Evolutionary conservation across 2,797 vertebrate genomes (phyloP).

Genomic region (Eupleurogrammus muticus): DNA sequence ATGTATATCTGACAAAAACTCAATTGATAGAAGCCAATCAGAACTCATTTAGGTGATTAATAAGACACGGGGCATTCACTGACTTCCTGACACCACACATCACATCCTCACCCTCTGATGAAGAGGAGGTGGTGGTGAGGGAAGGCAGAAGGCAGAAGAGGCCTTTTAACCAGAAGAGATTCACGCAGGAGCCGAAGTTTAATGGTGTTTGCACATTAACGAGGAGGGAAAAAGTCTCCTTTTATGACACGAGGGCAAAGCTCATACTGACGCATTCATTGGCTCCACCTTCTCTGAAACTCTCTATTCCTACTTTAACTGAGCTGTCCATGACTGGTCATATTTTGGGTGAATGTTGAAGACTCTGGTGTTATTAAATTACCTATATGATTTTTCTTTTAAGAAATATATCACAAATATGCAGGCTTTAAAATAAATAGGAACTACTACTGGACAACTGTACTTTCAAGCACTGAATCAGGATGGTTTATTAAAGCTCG

Average conservation of each 20-base stretch:
- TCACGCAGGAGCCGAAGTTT: too few species aligned
- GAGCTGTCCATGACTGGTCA: not conserved
- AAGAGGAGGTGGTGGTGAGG: not conserved
- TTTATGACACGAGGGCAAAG: conserved; percentile 4
- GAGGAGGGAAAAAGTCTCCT: not conserved
- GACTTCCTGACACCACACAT: not conserved
- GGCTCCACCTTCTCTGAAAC: not conserved
- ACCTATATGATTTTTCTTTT: too few species aligned
- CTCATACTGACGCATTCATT: not conserved
- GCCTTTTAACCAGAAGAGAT: not conserved
- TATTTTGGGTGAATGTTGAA: conserved; percentile 4
- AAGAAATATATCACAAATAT: too few species aligned
- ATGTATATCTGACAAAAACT: too few species aligned
- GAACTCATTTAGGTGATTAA: too few species aligned
- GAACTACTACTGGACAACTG: not conserved
- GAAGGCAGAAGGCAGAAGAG: not conserved
- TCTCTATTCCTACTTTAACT: not conserved
- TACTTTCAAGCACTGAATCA: not conserved
- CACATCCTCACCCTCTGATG: not conserved
- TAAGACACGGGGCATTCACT: too few species aligned
- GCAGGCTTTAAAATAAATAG: not conserved
- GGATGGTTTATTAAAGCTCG: too few species aligned
- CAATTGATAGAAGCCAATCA: conserved; percentile 12
- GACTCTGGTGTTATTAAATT: not conserved
- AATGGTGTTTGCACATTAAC: not conserved